phyloP scores from a whole-genome alignment of 2,888 invertebrate genomes.

The Saturnia japonica region DNA sequence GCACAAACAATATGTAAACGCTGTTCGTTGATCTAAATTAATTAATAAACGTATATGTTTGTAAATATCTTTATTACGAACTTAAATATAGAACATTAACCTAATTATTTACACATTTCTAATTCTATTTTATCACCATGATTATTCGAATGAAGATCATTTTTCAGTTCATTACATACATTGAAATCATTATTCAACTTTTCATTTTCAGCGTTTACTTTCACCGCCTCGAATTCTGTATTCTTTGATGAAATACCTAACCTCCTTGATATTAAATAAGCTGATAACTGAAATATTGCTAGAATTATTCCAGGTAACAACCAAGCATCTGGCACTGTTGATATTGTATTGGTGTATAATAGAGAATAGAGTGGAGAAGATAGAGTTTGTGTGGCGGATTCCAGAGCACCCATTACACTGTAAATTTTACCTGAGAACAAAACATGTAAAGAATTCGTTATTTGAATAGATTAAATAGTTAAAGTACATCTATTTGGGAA shows the following conservation, averaged over 20 bases:
- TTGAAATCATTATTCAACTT: not conserved
- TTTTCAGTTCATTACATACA: conserved; percentile 13
- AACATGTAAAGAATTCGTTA: conserved; percentile 16
- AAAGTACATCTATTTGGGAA: not conserved
- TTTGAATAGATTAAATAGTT: not conserved
- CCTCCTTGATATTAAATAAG: conserved; percentile 59
- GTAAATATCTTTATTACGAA: conserved; percentile 1
- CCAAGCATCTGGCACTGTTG: conserved; percentile 68
- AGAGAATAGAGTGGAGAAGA: conserved; percentile 70
- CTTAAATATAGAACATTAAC: not conserved
- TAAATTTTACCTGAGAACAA: conserved; percentile 74
- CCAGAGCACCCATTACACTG: conserved; percentile 72
- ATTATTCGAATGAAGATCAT: conserved; percentile 21
- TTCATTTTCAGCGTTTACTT: conserved; percentile 7
- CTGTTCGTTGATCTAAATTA: not conserved
- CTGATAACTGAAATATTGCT: conserved; percentile 57
- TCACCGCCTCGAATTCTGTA: conserved; percentile 25
- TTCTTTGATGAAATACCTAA: conserved; percentile 31
- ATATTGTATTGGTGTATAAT: conserved; percentile 70
- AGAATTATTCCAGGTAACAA: conserved; percentile 63
- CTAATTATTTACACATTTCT: not conserved
- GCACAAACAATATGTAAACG: too few species aligned
- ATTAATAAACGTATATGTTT: not conserved
- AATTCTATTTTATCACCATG: conserved; percentile 18
- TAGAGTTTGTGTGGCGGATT: conserved; percentile 71